These are phyloP conservation scores for Phalloptychus januarius DNA, from an alignment of 2,797 vertebrate species.

Conservation along the genomic window DNA sequence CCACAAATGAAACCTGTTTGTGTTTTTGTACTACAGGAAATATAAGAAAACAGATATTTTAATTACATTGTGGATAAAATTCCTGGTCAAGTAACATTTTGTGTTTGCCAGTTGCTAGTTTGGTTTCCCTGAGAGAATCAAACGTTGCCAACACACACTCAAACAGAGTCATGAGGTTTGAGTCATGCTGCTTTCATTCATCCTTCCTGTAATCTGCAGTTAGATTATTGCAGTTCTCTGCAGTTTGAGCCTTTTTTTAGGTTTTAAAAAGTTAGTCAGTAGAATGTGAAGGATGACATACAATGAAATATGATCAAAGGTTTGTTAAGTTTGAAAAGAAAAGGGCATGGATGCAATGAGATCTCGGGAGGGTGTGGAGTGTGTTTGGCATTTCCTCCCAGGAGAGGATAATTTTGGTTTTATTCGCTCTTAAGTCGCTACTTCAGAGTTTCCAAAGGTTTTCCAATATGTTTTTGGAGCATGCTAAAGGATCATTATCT, in stretches of 20 bases:
- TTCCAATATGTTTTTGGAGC: constrained; percentile 11
- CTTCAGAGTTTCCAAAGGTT: constrained; percentile 24
- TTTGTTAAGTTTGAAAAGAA: constrained; percentile 40
- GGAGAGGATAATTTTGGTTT: constrained; percentile 34
- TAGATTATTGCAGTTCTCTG: neutral
- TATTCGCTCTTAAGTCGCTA: constrained; percentile 29
- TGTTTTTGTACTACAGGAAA: neutral
- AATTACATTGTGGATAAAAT: neutral
- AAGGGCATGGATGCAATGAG: constrained; percentile 25
- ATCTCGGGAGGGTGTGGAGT: constrained; percentile 26
- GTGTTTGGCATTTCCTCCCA: constrained; percentile 35
- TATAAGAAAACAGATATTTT: neutral
- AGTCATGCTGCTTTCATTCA: constrained; percentile 61
- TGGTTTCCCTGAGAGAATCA: neutral
- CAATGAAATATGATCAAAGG: constrained; percentile 54
- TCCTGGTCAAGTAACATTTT: constrained; percentile 2
- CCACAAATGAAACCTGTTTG: neutral
- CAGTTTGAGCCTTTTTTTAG: neutral
- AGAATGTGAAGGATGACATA: constrained; percentile 37
- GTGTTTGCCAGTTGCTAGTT: constrained; percentile 12
- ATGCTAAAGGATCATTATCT: neutral
- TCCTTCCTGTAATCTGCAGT: constrained; percentile 51
- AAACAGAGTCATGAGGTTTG: constrained; percentile 59
- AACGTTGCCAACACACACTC: constrained; percentile 49
- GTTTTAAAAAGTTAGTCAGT: neutral